These are phyloP conservation scores for Megaceryle alcyon DNA, from an alignment of 2,797 vertebrate genomes.

Conservation along the genomic window DNA sequence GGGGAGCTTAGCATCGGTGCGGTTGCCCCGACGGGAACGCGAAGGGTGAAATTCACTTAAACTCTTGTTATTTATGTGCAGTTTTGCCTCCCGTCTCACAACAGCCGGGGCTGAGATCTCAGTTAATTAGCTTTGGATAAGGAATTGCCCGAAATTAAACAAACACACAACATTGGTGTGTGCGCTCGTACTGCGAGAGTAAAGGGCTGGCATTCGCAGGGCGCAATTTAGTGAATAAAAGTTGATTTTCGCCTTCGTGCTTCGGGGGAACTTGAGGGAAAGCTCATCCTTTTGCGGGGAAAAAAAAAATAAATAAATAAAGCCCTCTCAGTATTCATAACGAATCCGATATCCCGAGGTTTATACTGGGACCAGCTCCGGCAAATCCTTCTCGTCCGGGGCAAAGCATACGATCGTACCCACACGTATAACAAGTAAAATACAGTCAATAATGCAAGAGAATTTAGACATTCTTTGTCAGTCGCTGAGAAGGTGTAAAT, in stretches of 20 bases:
- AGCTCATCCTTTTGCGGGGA: background rate
- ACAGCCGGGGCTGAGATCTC: background rate
- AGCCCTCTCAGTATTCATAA: background rate
- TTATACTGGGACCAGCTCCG: background rate
- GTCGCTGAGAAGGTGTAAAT: background rate
- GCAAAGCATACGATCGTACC: background rate
- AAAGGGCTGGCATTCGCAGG: background rate
- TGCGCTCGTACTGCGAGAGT: background rate
- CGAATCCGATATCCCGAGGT: background rate
- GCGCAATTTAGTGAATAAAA: background rate
- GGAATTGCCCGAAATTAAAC: conserved; percentile 12
- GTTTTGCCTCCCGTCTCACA: background rate
- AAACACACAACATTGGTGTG: background rate
- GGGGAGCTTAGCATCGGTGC: background rate
- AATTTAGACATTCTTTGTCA: background rate
- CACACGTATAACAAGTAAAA: background rate
- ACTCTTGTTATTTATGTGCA: background rate
- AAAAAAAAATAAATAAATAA: background rate
- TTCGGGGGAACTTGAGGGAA: background rate
- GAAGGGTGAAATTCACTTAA: background rate
- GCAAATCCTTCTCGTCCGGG: background rate
- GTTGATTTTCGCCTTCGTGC: background rate
- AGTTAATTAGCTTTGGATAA: background rate
- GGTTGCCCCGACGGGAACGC: background rate
- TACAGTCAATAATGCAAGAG: rapidly evolving